These are phyloP conservation scores for Brachionus calyciflorus DNA, from an alignment of 1,140 invertebrate genomes.

Conservation along the genomic window DNA sequence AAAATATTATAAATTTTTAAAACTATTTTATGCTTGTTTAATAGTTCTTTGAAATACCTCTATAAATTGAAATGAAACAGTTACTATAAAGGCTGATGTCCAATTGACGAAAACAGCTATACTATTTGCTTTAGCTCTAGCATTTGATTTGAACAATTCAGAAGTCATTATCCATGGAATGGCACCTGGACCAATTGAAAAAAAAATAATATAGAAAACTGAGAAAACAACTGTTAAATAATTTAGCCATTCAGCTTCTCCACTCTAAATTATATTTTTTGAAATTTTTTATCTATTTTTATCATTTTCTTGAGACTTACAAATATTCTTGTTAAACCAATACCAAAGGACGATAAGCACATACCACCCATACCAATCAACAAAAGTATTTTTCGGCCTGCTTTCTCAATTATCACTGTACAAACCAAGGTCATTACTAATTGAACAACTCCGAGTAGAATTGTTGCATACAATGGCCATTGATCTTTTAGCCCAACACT, in stretches of 20 bases:
- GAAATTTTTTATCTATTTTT: not conserved
- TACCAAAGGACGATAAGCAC: conserved; percentile 1
- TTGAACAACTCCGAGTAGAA: conserved; percentile 71
- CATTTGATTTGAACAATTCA: conserved; percentile 93
- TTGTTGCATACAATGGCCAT: conserved; percentile 68
- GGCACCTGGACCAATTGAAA: conserved; percentile 80
- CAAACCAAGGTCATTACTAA: conserved; percentile 66
- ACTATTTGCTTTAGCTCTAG: conserved; percentile 91
- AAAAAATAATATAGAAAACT: conserved; percentile 77
- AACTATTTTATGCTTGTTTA: not conserved
- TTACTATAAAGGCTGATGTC: conserved; percentile 94
- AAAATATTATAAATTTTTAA: not conserved
- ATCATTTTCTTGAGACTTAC: not conserved
- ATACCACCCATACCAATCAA: conserved; percentile 67
- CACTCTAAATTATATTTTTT: conserved; percentile 10
- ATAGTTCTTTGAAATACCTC: conserved; percentile 55
- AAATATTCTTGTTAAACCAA: conserved; percentile 21
- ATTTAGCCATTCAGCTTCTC: conserved; percentile 79
- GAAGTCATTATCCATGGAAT: conserved; percentile 92
- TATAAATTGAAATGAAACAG: conserved; percentile 80
- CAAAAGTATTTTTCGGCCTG: conserved; percentile 75
- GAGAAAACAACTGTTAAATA: conserved; percentile 74
- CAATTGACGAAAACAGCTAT: conserved; percentile 96
- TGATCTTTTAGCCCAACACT: conserved; percentile 64
- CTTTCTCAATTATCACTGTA: conserved; percentile 60